phyloP scores from a whole-genome alignment of 37 sponge, comb jelly and placozoan species.

The Beroe forskalii region DNA sequence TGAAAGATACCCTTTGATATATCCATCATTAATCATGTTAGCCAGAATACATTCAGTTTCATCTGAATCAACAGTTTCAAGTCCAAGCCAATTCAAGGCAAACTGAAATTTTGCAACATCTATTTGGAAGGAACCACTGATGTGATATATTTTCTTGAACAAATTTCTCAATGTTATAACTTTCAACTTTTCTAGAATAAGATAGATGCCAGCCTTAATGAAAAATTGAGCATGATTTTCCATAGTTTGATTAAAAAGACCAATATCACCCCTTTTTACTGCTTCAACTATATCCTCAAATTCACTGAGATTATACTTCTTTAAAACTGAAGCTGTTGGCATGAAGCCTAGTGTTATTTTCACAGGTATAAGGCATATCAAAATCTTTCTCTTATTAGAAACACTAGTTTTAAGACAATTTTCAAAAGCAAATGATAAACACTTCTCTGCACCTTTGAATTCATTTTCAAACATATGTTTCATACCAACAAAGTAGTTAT shows the following conservation, averaged over 20 bases:
- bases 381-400: constrained; percentile 76
- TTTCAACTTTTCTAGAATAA: constrained; percentile 89
- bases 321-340: constrained; percentile 23
- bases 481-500: constrained; percentile 88
- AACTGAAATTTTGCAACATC: constrained; percentile 46
- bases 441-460: constrained; percentile 83
- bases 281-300: constrained; percentile 37
- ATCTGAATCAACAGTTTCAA: constrained; percentile 81
- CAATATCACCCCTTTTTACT: constrained; percentile 7
- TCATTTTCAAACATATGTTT: constrained; percentile 96
- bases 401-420: constrained; percentile 69
- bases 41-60: constrained; percentile 93
- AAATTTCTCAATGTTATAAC: constrained; percentile 88
- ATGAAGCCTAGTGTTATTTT: constrained; percentile 78
- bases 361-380: constrained; percentile 90
- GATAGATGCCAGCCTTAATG: constrained; percentile 82
- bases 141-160: constrained; percentile 92
- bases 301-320: constrained; percentile 46
- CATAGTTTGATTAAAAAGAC: constrained; percentile 32
- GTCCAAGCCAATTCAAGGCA: constrained; percentile 39
- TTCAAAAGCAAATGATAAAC: constrained; percentile 82
- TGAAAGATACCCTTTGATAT: constrained; percentile 92
- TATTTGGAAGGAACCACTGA: constrained; percentile 56
- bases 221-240: constrained; percentile 73
- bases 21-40: constrained; percentile 90